These are phyloP conservation scores for Pollimyrus isidori DNA, from an alignment of 2,113 vertebrate genomes.

Conservation along the genomic window DNA sequence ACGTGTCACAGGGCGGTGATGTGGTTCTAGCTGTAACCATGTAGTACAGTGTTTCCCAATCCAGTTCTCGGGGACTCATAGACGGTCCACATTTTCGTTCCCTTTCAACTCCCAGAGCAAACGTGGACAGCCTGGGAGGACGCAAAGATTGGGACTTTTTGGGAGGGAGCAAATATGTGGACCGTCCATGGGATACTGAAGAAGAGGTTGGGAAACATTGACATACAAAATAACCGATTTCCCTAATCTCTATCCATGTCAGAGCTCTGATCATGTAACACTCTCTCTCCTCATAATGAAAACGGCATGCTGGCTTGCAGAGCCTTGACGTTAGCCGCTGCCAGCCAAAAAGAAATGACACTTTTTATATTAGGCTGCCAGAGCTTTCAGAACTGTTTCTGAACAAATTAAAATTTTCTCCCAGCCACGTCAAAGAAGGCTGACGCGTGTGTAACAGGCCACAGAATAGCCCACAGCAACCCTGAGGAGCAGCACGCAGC, in stretches of 20 bases:
- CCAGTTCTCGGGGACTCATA: neutral
- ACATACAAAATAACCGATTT: too few species aligned
- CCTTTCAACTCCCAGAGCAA: neutral
- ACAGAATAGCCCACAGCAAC: neutral
- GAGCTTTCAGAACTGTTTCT: neutral
- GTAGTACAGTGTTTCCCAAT: neutral
- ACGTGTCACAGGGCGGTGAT: neutral
- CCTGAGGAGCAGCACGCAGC: neutral
- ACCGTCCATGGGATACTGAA: neutral
- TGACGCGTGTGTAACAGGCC: neutral
- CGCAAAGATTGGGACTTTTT: neutral
- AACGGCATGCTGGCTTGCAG: neutral
- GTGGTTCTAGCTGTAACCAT: neutral
- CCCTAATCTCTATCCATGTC: neutral
- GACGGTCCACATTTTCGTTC: neutral
- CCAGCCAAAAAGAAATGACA: constrained; percentile 9
- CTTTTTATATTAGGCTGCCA: constrained; percentile 17
- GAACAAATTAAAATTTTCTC: constrained; percentile 11
- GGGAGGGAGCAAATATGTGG: neutral
- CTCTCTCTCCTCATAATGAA: neutral
- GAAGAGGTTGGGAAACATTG: neutral
- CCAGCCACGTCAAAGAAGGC: neutral
- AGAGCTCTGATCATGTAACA: neutral
- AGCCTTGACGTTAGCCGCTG: neutral
- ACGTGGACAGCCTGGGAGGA: neutral